Evolutionary conservation across 2,797 vertebrate genomes (phyloP), one percentile per base, ranked within the genome.

Genomic region (Cyprinodon diabolis): DNA sequence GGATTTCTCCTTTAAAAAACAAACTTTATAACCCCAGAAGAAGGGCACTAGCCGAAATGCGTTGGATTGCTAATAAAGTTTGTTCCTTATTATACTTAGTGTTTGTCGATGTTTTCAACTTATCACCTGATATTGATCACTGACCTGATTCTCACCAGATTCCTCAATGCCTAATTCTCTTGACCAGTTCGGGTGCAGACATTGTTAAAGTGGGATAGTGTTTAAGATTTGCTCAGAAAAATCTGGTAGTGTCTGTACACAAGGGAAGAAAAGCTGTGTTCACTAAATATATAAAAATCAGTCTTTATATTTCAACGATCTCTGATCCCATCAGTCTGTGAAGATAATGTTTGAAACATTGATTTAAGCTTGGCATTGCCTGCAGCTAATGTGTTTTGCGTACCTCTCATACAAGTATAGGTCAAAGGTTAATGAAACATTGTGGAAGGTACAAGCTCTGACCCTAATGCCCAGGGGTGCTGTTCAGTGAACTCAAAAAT

Each of bases 401-500:
- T 72, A 52, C 68, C 68, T 83, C 56, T 67, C 72, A 19, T 30
- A 62, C 23, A 66, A 9, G 49, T 5, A 21, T 21, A 66, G 77
- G 55, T 82, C 58, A 83, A 66, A 86, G 85, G 80, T 81, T 91
- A 88, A 87, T 90, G 69, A 84, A 89, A 83, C 76, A 87, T 76
- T 71, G 82, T 30, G 25, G 77, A 84, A 79, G 75, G 57, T 84
- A 90, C 84, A 85, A 77, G 71, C 74, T 68, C 23, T 82, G 84
- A 87, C 84, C 82, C 87, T 65, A 15, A 66, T 63, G 69, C 79
- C 58, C 70, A 23, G 60, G 74, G 77, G 69, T n/a, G 4, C 71
- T 51, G 23, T 52, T 71, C 72, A 8, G 9, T 70, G 75, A 69
- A 66, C 72, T 85, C 21, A 30, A 72, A 90, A 80, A 73, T 79